phyloP scores from a whole-genome alignment of 2,113 vertebrate species.

The Oophaga pumilio region DNA sequence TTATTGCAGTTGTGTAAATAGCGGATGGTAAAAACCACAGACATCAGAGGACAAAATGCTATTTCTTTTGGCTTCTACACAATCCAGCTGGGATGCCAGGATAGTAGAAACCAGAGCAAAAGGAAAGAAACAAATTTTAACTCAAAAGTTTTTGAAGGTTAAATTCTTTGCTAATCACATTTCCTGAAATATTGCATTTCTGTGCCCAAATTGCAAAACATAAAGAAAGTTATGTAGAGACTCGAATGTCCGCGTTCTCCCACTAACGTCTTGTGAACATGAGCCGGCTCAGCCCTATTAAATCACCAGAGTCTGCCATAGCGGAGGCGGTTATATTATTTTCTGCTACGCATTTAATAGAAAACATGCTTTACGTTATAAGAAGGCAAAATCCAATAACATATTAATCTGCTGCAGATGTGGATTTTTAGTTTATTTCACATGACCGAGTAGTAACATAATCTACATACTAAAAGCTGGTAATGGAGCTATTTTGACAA shows the following conservation, averaged over 20 bases:
- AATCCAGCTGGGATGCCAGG: not conserved
- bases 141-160: slow-evolving; percentile 28
- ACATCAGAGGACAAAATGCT: slow-evolving; percentile 33
- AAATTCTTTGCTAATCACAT: slow-evolving; percentile 39
- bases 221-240: not conserved
- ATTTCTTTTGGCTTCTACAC: slow-evolving; percentile 44
- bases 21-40: slow-evolving; percentile 4
- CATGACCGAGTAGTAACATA: slow-evolving; percentile 13
- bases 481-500: not conserved
- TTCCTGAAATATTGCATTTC: slow-evolving; percentile 43
- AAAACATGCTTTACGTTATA: slow-evolving; percentile 36
- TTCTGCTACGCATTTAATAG: slow-evolving; percentile 32
- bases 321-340: slow-evolving; percentile 6
- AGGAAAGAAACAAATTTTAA: not conserved
- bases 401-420: slow-evolving; percentile 42
- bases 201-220: slow-evolving; percentile 9
- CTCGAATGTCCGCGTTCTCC: not conserved
- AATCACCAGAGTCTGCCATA: slow-evolving; percentile 15
- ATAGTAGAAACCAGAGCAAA: slow-evolving; percentile 15
- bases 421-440: not conserved
- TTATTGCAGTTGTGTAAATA: slow-evolving; percentile 52
- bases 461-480: slow-evolving; percentile 10
- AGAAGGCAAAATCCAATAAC: slow-evolving; percentile 40
- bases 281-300: not conserved
- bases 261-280: slow-evolving; percentile 1